Base-by-base conservation (phyloP, 2,888 invertebrate genomes). In the Pachymerium ferrugineum region DNA sequence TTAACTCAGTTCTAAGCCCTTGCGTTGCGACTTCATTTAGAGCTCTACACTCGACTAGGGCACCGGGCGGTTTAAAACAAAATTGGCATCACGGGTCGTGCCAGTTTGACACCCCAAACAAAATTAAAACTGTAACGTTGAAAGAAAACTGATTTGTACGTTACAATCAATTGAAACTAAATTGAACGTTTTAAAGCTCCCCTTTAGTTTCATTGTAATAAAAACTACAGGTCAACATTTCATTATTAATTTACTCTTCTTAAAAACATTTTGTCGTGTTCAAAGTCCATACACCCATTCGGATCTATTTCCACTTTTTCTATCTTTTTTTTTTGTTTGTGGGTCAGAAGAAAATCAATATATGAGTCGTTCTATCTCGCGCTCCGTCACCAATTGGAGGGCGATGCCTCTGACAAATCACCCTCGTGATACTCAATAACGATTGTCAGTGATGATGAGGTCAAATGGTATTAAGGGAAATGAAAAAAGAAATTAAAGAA, bases 391-490 rank as follows among this genome's bases (percentile, higher is more conserved):
- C 71, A 38, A 71, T 33, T 71, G 38, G 71, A 38, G 28, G 31
- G 70, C 25, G 33, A 70, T 35, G 70, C 4, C 38, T 71, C 33
- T 71, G 71, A 71, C 71, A 71, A 71, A 71, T 71, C 71, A 71
- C 71, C 22, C 35, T 28, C 71, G 22, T 38, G 71, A 71, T 38
- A 71, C 25, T 62, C 71, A 38, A 71, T 71, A 71, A 71, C 71
- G 38, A 38, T 35, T 71, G 71, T 71, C 71, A 71, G 22, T 71
- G 19, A 38, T 62, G 62, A 62, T 62, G 28, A 25, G 62, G 25
- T 62, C 62, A 62, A 62, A 62, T 14, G 62, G 62, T 25, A 25
- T 62, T 62, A 62, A 28, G n/a, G 12, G 28, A 62, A 62, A 3
- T 47, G 19, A 47, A 47, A 47, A 47, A 47, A 19, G 14, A 14